phyloP scores from a whole-genome alignment of 2,113 vertebrate genomes.

The Psilopogon haemacephalus region DNA sequence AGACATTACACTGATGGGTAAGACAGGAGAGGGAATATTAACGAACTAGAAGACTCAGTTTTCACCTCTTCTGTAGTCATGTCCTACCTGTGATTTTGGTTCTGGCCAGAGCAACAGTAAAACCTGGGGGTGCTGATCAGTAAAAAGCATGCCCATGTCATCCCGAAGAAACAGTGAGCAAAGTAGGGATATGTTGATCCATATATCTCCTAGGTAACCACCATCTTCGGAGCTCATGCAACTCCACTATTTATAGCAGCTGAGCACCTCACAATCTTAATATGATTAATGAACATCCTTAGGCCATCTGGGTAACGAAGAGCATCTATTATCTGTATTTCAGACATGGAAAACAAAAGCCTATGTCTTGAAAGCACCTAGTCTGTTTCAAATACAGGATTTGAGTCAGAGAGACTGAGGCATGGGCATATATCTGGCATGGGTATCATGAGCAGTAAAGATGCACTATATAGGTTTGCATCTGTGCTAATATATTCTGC shows the following conservation, averaged over 20 bases:
- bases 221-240: slow-evolving; percentile 7
- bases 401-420: background rate
- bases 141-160: background rate
- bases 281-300: slow-evolving; percentile 53
- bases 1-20: background rate
- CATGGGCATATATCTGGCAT: background rate
- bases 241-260: background rate
- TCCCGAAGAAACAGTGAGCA: background rate
- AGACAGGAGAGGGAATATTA: background rate
- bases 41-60: background rate
- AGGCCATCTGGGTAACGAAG: slow-evolving; percentile 17
- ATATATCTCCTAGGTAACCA: slow-evolving; percentile 45
- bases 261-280: slow-evolving; percentile 36
- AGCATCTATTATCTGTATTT: slow-evolving; percentile 9
- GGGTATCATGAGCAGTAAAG: background rate
- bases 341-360: background rate
- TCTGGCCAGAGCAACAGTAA: background rate
- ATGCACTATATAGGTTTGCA: background rate
- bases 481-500: background rate
- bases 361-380: background rate
- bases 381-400: background rate
- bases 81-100: background rate
- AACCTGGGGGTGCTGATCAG: background rate
- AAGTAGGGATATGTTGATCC: slow-evolving; percentile 7
- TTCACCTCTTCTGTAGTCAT: background rate